Evolutionary conservation across 2,888 invertebrate species (phyloP), one percentile per base, ranked within the genome.

Genomic region (Orchestes rusci): DNA sequence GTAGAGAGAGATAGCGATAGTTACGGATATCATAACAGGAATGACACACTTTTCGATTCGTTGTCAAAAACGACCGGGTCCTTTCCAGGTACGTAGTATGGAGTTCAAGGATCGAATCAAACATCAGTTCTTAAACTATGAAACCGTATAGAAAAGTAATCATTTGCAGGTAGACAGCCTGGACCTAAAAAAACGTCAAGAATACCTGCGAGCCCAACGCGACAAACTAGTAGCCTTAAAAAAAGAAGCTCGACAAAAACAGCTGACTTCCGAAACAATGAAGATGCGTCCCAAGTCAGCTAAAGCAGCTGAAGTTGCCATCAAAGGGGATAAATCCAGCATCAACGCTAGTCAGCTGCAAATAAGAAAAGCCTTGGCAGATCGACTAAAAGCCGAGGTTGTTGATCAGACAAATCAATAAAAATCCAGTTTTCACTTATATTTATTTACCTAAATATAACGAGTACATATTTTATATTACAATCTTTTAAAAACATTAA

Each of bases 201-300:
- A 85, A 53, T 95, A 94, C 66, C 71, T 96, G 43, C 80, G 85
- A 40, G 80, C 85, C 48, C 94, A 95, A 64, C 76, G 95, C 16
- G 95, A 95, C 67, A 91, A 93, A 63, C 74, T 96, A 39, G 74
- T 95, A 31, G 86, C 86, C 15, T 71, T 94, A 61, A 96, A 95
- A 68, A 88, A 86, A 61, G 83, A 86, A 63, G 91, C 86, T 16
- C 76, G 95, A 15, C 84, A 87, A 61, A 83, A 84, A 55, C 80
- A 87, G 62, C 71, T 93, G 4, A 77, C 75, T 10, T 80, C 81
- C 10, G 29, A 27, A 38, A 69, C 67, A 56, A 34, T 50, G 0
- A 58, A 54, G 33, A 46, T 53, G 3, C 63, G 83, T 19, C 90
- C 90, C 0, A 79, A 79, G 43, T 89, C 89, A 0, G 85, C 89